A percentile compares a stretch with the other conserved stretches of the same genome.
These are phyloP conservation scores for Cyphomyrus discorhynchus DNA, from an alignment of 2,113 vertebrate genomes.

Conservation along the genomic window DNA sequence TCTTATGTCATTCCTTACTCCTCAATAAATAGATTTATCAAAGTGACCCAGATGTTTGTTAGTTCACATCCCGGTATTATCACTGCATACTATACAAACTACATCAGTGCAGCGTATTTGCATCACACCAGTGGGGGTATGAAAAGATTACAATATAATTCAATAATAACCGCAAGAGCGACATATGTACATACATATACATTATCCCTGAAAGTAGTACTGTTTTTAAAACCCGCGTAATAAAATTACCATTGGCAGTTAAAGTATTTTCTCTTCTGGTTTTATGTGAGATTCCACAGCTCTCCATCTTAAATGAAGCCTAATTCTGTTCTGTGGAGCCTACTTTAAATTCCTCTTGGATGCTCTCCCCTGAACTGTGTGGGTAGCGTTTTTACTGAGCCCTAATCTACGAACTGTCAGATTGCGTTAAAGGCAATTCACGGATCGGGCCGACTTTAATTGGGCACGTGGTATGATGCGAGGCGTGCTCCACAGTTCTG, in stretches of 20 bases:
- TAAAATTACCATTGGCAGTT: conserved; percentile 16
- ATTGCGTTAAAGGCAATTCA: conserved; percentile 14
- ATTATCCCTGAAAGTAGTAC: background rate
- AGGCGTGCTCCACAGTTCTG: background rate
- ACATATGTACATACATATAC: background rate
- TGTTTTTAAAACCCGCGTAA: background rate
- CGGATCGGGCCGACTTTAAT: background rate
- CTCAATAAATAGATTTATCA: background rate
- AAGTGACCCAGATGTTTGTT: background rate
- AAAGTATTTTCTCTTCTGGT: background rate
- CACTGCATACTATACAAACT: background rate
- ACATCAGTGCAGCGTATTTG: background rate
- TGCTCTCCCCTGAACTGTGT: conserved; percentile 16
- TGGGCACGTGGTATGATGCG: background rate
- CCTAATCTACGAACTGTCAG: conserved; percentile 16
- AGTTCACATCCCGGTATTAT: background rate
- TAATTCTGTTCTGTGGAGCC: conserved; percentile 1
- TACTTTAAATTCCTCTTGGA: conserved; percentile 15
- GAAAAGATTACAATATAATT: background rate
- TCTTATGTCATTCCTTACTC: background rate
- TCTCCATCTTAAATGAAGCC: background rate
- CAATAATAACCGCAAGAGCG: background rate
- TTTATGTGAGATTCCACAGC: background rate
- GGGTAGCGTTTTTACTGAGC: conserved; percentile 11
- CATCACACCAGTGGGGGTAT: background rate